phyloP scores from a whole-genome alignment of 2,888 invertebrate species.

The Malthinus flaveolus region DNA sequence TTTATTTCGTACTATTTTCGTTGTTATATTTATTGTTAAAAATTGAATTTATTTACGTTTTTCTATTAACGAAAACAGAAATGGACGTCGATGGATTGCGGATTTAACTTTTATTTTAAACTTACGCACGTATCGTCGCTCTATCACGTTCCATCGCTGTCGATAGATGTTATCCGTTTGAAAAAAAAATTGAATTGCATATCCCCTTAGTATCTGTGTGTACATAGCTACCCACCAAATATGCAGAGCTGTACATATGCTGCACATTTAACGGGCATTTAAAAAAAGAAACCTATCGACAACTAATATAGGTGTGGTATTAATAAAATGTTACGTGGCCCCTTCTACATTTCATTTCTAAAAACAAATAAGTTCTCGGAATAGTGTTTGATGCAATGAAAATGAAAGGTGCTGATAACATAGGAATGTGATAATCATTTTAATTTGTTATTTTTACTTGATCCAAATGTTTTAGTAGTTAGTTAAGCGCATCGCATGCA shows the following conservation, averaged over 20 bases:
- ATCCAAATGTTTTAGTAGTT: slow-evolving; percentile 49
- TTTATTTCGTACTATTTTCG: slow-evolving; percentile 13
- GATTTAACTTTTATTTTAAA: too few species aligned
- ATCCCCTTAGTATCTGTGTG: slow-evolving; percentile 29
- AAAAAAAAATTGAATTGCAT: slow-evolving; percentile 25
- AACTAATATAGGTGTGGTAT: slow-evolving; percentile 31
- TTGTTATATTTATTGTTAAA: neutral
- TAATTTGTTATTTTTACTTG: slow-evolving; percentile 52
- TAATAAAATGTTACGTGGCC: slow-evolving; percentile 33
- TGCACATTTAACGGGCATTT: slow-evolving; percentile 37
- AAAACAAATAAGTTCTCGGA: slow-evolving; percentile 17
- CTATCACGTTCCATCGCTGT: neutral
- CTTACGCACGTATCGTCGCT: too few species aligned
- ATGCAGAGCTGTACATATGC: slow-evolving; percentile 31
- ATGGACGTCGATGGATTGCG: slow-evolving; percentile 2
- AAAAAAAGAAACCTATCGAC: slow-evolving; percentile 30
- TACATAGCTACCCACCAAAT: slow-evolving; percentile 28
- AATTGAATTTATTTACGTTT: neutral
- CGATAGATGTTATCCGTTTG: slow-evolving; percentile 24
- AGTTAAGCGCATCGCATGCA: slow-evolving; percentile 51
- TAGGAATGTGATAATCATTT: slow-evolving; percentile 53
- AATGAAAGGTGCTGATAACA: slow-evolving; percentile 51
- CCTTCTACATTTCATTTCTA: slow-evolving; percentile 40
- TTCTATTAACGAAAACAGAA: neutral
- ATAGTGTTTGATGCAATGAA: slow-evolving; percentile 24